Evolutionary conservation across 2,888 invertebrate genomes (phyloP).

Genomic region (Drosophila imparisetae): DNA sequence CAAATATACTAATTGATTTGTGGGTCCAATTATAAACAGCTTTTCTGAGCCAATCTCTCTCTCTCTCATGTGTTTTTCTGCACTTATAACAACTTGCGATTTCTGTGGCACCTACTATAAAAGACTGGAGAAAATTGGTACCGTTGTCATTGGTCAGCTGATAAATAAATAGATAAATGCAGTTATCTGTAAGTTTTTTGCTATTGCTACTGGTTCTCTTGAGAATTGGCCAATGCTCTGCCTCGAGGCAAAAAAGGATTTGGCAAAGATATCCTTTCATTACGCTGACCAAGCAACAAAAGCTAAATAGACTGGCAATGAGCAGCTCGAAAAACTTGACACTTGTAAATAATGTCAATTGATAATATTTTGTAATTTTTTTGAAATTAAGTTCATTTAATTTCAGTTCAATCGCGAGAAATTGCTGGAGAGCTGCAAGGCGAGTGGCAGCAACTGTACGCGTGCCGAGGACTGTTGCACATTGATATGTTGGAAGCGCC

Average conservation of each 20-base stretch:
- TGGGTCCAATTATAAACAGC: neutral
- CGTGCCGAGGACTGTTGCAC: slow-evolving; percentile 6
- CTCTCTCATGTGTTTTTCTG: neutral
- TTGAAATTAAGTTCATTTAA: neutral
- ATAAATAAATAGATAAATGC: neutral
- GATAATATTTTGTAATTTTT: neutral
- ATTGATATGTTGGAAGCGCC: neutral
- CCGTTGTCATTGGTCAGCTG: neutral
- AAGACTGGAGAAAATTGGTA: neutral
- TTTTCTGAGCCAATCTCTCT: neutral
- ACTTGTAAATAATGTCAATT: neutral
- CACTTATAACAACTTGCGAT: neutral
- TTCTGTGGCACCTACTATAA: neutral
- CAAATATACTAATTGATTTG: neutral
- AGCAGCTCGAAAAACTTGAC: neutral
- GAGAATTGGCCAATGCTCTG: too few relatives aligned
- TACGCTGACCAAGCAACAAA: neutral
- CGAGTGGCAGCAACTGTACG: neutral
- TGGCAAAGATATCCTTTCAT: slow-evolving; percentile 1
- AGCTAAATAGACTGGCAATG: neutral
- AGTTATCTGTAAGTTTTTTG: rapidly evolving
- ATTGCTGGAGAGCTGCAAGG: neutral
- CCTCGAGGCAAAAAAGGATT: neutral
- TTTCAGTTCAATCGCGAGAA: neutral
- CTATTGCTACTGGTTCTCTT: neutral